Evolutionary conservation across 2,888 invertebrate species (phyloP), one percentile per base, ranked within the genome.

Genomic region (Azorinus chamasolen): DNA sequence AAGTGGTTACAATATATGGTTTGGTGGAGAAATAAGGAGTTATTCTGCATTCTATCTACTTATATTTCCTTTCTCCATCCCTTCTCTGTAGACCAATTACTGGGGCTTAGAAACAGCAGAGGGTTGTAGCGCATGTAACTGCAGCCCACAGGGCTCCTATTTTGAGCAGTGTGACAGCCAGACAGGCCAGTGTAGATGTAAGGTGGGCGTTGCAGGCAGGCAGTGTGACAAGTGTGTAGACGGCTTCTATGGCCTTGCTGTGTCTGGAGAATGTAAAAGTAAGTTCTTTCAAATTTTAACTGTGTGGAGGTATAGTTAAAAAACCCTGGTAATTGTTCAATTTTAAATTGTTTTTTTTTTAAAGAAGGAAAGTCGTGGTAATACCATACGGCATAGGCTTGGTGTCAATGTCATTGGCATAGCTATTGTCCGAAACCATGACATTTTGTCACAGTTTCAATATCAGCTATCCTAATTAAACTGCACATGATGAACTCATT

Each of bases 181-280:
- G 32, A 88, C 79, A 50, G 98, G 98, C 0, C 95, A 95, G 85
- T 99, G 99, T 89, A 95, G 96, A 83, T 99, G 99, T 93, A 95
- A 96, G 75, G 93, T 95, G 0, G 98, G 98, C 92, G 98, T 98
- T 88, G 97, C 96, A 86, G 97, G 97, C 0, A 94, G 94, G 41
- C 95, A 95, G 58, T 99, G 99, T 91, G 96, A 97, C 83, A 93
- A 94, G n/a, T 99, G 99, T 93, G 96, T 96, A 86, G 97, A 97
- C 89, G 97, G 97, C 14, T 91, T 86, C 80, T 92, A 86, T 73
- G 90, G 90, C 14, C 87, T 91, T 58, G 86, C 88, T 10, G 54
- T 68, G 0, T 59, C 53, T 20, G 92, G 92, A 58, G 74, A 77
- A 22, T 92, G 92, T 77, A 59, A 73, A 75, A 71, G 91, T 92